Conservation (phyloP, 2,888 invertebrate species). For the Cheiracanthium punctorium region DNA sequence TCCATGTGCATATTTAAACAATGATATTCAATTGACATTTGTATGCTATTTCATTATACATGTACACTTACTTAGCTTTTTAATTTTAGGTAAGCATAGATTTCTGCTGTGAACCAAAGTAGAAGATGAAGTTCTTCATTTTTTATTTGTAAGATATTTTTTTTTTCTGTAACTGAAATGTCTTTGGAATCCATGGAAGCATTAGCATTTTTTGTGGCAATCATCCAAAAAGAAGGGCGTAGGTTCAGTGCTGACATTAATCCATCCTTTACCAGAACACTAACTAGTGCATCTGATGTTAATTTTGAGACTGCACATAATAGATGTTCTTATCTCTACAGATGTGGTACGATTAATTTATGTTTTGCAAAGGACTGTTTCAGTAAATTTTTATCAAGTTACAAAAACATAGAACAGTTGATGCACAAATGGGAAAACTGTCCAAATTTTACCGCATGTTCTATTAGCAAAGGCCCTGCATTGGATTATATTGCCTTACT, state of each 20-base stretch:
- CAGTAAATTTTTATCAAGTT: constrained; percentile 8
- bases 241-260: not conserved
- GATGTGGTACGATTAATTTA: not conserved
- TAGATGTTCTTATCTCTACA: constrained; percentile 39
- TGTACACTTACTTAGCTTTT: no score
- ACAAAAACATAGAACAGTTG: not conserved
- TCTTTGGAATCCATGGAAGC: no score
- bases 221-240: not conserved
- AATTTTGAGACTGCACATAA: not conserved
- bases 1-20: no score
- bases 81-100: no score
- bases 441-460: not conserved
- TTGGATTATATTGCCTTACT: constrained; percentile 42
- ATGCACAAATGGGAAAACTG: not conserved
- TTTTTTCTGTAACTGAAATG: no score
- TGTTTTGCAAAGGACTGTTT: constrained; percentile 16
- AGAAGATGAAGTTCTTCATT: no score
- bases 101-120: no score
- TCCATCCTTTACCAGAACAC: not conserved
- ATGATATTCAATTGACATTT: no score
- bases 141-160: no score
- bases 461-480: constrained; percentile 37
- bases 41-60: no score
- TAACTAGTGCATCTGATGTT: not conserved
- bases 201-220: not conserved